Base-by-base conservation (phyloP, 2,797 vertebrate species). In the Amblyopsis hoosieri region DNA sequence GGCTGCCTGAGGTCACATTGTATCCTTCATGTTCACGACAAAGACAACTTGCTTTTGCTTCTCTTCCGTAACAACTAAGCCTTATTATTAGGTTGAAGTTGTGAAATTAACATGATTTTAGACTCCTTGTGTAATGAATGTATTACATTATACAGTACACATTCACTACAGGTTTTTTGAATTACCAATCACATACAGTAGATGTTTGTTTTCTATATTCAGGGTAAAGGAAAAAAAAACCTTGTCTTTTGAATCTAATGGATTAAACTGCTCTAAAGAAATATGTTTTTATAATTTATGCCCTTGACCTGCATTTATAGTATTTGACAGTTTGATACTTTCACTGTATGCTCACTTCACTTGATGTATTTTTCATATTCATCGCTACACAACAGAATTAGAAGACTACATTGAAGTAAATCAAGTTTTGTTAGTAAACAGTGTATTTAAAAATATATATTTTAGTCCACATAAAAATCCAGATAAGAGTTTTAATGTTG, bases 31-130 rank as follows among this genome's bases (percentile, higher is more conserved):
- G 61, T 82, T 81, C 77, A 79, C 74, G 68, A 75, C 71, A 82
- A 82, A 82, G 82, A 88, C 75, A 62, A 85, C 56, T 61, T 67
- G 75, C 66, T 76, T 85, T 86, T 84, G 54, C 63, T 55, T 81
- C 69, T 75, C 69, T 76, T 72, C 64, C 45, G n/a, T 80, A 78
- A 82, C 80, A 81, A 75, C 59, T 69, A 66, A 60, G 71, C 78
- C 75, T 83, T 69, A 67, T 69, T 75, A 73, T 80, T 71, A 73
- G 50, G 63, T 54, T 56, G 53, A 57, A 52, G 71, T 71, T 68
- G 47, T 72, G 61, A 45, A 61, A 45, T 50, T 19, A 80, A 58
- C 74, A 80, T 74, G 54, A 54, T 74, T 82, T 64, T 62, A 72
- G 46, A 55, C 70, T 72, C 50, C 29, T 68, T 67, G 13, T 67